phyloP scores from a whole-genome alignment of 2,797 vertebrate genomes.

The Molossus alvarezi region DNA sequence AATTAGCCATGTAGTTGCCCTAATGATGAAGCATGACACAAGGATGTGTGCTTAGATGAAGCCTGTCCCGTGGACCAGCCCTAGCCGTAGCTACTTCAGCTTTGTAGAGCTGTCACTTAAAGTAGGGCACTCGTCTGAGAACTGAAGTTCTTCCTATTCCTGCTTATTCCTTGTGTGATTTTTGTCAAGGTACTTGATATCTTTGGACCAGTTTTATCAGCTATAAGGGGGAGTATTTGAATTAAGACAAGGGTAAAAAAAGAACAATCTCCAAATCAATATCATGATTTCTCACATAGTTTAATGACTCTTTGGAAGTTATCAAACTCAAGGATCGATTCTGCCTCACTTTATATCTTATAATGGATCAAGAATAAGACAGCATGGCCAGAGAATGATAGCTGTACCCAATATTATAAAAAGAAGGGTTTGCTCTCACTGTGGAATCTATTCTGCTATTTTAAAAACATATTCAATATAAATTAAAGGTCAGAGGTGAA shows the following conservation, averaged over 20 bases:
- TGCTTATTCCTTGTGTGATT: neutral
- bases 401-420: neutral
- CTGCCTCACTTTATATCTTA: neutral
- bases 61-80: neutral
- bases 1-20: neutral
- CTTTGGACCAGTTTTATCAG: neutral
- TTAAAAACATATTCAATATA: constrained; percentile 76
- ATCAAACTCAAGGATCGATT: neutral
- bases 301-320: neutral
- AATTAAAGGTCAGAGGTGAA: constrained; percentile 60
- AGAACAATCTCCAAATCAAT: neutral
- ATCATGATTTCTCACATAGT: neutral
- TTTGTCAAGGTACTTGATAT: neutral
- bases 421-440: constrained; percentile 14
- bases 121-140: neutral
- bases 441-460: neutral
- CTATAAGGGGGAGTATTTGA: neutral
- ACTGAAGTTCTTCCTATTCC: neutral
- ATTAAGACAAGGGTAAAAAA: constrained; percentile 16
- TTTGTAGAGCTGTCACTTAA: neutral
- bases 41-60: neutral
- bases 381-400: neutral
- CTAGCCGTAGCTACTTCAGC: neutral
- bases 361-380: neutral
- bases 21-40: neutral